phyloP scores from a whole-genome alignment of 2,113 vertebrate genomes.

The Neodon shergylaensis region DNA sequence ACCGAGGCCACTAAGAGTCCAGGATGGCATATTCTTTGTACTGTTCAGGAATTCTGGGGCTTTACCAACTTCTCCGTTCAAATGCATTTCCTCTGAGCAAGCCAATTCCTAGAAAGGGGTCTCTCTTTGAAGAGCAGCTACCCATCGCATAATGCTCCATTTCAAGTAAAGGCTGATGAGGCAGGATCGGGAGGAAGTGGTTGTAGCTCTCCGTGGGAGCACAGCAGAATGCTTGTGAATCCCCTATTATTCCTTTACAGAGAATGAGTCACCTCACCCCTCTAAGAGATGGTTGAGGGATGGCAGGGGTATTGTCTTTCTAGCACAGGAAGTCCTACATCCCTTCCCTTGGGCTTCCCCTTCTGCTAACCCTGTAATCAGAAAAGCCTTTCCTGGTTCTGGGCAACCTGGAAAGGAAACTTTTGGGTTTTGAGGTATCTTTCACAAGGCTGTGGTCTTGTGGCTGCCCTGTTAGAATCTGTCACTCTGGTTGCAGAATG shows the following conservation, averaged over 20 bases:
- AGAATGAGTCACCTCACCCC: neutral
- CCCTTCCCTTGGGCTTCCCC: neutral
- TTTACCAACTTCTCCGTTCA: neutral
- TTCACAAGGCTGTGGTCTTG: slow-evolving; percentile 1
- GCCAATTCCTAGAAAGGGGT: neutral
- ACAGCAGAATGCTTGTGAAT: neutral
- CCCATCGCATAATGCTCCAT: neutral
- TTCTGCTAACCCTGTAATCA: neutral
- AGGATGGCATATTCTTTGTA: neutral
- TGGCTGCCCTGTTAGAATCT: neutral
- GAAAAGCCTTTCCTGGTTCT: neutral
- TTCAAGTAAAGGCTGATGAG: neutral
- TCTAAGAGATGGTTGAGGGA: neutral
- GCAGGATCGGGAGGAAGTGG: neutral
- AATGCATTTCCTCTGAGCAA: neutral
- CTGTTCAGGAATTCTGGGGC: neutral
- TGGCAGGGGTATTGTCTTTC: neutral
- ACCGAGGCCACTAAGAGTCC: neutral
- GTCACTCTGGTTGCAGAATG: neutral
- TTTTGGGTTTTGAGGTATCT: neutral
- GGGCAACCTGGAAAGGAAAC: neutral
- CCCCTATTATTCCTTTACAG: neutral
- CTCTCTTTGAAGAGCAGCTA: neutral
- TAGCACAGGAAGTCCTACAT: neutral
- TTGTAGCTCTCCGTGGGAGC: neutral